Evolutionary conservation across 1,140 invertebrate species (phyloP).

Genomic region (Ectropis grisescens): DNA sequence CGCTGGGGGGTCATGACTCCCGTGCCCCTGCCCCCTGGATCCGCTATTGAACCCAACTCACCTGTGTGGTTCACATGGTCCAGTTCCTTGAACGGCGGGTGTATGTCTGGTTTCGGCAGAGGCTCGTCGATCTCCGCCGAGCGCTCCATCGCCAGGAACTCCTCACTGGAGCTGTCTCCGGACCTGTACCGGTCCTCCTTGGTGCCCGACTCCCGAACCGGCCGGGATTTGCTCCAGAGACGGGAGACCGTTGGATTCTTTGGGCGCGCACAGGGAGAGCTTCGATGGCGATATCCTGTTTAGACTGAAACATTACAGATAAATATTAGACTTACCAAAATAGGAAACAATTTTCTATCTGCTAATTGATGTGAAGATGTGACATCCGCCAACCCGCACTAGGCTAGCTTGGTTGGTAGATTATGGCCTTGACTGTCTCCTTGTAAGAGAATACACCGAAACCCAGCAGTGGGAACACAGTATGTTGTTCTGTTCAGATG

Average conservation of each 20-base stretch:
- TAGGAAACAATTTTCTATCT: background rate
- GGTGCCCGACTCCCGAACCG: conserved; percentile 42
- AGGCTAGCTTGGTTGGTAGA: too few species aligned
- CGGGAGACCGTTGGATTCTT: conserved; percentile 37
- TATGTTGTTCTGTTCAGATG: too few species aligned
- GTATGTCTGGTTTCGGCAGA: conserved; percentile 13
- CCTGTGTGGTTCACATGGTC: too few species aligned
- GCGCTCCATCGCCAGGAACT: conserved; percentile 59
- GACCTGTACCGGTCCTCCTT: conserved; percentile 51
- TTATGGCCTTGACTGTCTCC: too few species aligned
- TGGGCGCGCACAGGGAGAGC: conserved; percentile 47
- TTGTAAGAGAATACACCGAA: too few species aligned
- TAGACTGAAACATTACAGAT: conserved; percentile 32
- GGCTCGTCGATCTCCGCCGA: conserved; percentile 44
- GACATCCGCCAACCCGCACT: too few species aligned
- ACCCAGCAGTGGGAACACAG: background rate
- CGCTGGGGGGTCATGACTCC: too few species aligned
- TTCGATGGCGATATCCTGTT: conserved; percentile 63
- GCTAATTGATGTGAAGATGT: background rate
- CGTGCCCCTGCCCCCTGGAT: too few species aligned
- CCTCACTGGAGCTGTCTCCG: conserved; percentile 53
- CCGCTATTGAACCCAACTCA: too few species aligned
- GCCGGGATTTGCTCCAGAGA: conserved; percentile 34
- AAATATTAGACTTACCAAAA: background rate
- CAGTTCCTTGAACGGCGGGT: conserved; percentile 19